Base-by-base conservation (phyloP, 2,113 vertebrate species). In the Hiodon tergisus region DNA sequence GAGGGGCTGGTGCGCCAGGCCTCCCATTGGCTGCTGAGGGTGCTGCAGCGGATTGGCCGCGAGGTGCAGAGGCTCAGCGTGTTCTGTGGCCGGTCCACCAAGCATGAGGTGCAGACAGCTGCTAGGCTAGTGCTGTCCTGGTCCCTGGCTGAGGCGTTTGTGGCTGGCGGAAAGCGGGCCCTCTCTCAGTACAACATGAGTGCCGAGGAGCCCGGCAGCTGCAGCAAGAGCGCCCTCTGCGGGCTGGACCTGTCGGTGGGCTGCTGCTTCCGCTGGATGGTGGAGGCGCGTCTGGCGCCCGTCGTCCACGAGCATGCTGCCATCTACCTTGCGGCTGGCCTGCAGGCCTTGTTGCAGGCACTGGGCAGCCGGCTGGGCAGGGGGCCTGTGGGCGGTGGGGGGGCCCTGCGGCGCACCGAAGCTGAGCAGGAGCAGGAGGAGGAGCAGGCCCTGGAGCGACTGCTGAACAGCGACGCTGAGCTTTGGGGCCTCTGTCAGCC, bases 1-100 rank as follows among this genome's bases (percentile, higher is more conserved):
- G 92, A 91, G 76, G 89, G 91, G 78, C 93, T 98, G 9, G 97
- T 96, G 3, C 87, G 88, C 59, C 89, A 96, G 83, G 84, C 94
- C 86, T 92, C 94, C 90, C 47, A 31, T 1, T 51, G 51, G 16
- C 62, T 78, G 60, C 51, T 54, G 50, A 88, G 90, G 72, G 87
- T 88, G 17, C 82, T 93, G 75, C 85, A 91, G 75, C 61, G 91
- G 55, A 79, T 93, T 59, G 90, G 89, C 47, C 88, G 88, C 3
- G 92, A 93, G 83, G 88, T 90, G 69, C 92, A 92, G 84, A 87
- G 92, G 17, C 86, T 93, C 59, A 91, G 90, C 79, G 82, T 92
- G 76, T 88, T 88, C 78, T 91, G 90, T 69, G 92, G 88, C 75
- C 85, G 86, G 79, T 93, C 91, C 88, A 91, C 91, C 82, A 89